These are phyloP conservation scores for Callospermophilus lateralis DNA, from an alignment of 2,113 vertebrate genomes.

Conservation along the genomic window DNA sequence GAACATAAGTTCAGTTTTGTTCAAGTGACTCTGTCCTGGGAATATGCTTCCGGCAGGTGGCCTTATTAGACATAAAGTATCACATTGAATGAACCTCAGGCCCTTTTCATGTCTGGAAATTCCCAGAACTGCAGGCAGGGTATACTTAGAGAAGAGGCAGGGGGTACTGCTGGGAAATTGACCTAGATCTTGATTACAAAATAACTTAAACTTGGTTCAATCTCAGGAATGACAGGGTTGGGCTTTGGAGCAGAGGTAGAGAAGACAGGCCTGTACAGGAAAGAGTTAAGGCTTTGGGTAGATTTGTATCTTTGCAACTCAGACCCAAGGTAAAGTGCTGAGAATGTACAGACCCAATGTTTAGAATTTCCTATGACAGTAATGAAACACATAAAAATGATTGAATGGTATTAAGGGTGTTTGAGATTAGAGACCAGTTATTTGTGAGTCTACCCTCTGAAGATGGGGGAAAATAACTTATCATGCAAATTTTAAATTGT, in stretches of 20 bases:
- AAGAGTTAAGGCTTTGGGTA: neutral
- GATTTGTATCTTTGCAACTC: neutral
- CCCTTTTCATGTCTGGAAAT: neutral
- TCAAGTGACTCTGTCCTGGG: neutral
- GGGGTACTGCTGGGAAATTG: neutral
- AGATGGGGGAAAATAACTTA: neutral
- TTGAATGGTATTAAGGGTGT: neutral
- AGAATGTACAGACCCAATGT: conserved; percentile 35
- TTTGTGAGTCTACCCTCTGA: neutral
- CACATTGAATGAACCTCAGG: neutral
- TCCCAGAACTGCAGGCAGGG: neutral
- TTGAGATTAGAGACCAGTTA: conserved; percentile 44
- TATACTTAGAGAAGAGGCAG: neutral
- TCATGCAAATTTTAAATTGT: conserved; percentile 26
- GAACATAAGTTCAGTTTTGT: conserved; percentile 7
- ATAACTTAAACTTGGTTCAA: neutral
- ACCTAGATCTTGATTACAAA: conserved; percentile 14
- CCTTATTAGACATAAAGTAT: neutral
- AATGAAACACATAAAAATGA: conserved; percentile 22
- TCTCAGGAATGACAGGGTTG: neutral
- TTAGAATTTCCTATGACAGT: conserved; percentile 27
- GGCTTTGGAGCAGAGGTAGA: neutral
- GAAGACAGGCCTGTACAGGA: neutral
- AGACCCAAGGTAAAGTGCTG: neutral
- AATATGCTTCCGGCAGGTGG: neutral